A percentile compares a stretch with the other conserved stretches of the same genome.
phyloP scores from a whole-genome alignment of 2,113 vertebrate genomes.

The Probosciger aterrimus region DNA sequence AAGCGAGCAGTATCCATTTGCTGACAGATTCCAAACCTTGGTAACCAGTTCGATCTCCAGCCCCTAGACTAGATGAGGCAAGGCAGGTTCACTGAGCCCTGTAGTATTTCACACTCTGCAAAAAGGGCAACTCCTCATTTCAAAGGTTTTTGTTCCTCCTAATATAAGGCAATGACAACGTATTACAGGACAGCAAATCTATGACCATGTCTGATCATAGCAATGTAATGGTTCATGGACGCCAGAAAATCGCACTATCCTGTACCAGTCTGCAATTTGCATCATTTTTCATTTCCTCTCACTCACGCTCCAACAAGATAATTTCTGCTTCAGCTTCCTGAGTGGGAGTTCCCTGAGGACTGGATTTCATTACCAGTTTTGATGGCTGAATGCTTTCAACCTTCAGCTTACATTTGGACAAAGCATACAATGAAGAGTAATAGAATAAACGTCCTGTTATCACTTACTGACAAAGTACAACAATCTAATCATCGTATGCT shows the following conservation, averaged over 20 bases:
- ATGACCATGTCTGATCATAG: not conserved
- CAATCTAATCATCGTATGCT: not conserved
- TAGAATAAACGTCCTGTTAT: not conserved
- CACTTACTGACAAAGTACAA: not conserved
- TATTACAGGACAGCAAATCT: not conserved
- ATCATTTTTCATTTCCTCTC: not conserved
- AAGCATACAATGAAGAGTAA: not conserved
- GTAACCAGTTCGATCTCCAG: not conserved
- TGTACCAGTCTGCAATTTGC: not conserved
- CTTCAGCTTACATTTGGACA: not conserved
- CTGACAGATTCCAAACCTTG: not conserved
- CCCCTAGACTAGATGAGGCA: not conserved
- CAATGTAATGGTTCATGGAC: not conserved
- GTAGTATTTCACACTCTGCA: not conserved
- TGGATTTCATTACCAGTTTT: not conserved
- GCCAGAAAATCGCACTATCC: not conserved
- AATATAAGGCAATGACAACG: not conserved
- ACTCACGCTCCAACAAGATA: not conserved
- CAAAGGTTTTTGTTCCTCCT: not conserved
- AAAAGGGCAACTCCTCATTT: not conserved
- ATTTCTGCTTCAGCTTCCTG: conserved; percentile 24
- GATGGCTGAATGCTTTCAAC: conserved; percentile 31
- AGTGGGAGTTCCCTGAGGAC: conserved; percentile 2
- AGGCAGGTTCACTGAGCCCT: not conserved
- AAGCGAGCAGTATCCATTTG: not conserved